Evolutionary conservation across 2,888 invertebrate species (phyloP).

Genomic region (Stenurella melanura): DNA sequence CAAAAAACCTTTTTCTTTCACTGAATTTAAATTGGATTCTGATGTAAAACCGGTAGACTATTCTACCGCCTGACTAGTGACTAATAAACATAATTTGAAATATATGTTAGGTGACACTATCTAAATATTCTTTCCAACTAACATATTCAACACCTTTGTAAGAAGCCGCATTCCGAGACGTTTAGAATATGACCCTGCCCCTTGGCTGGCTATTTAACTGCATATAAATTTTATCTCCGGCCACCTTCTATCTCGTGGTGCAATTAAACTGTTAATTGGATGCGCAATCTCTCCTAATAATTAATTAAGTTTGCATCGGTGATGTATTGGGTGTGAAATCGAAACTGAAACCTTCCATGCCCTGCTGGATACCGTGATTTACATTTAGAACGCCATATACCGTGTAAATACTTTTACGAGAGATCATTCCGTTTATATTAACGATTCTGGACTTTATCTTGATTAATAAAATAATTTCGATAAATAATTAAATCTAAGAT

Average conservation of each 20-base stretch:
- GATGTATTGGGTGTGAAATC: conserved; percentile 48
- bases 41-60: conserved; percentile 54
- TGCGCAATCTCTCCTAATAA: conserved; percentile 46
- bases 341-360: conserved; percentile 39
- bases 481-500: neutral
- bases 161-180: conserved; percentile 67
- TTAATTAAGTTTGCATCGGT: conserved; percentile 49
- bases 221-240: neutral
- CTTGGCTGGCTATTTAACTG: conserved; percentile 7
- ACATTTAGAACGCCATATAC: conserved; percentile 28
- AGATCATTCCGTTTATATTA: neutral
- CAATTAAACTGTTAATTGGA: conserved; percentile 50
- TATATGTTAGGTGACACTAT: conserved; percentile 69
- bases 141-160: conserved; percentile 71
- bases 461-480: neutral
- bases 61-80: conserved; percentile 52
- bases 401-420: conserved; percentile 5
- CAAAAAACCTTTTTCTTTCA: conserved; percentile 32
- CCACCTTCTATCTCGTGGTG: conserved; percentile 40
- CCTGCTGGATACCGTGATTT: conserved; percentile 33
- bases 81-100: conserved; percentile 70
- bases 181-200: conserved; percentile 52
- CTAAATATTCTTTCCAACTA: conserved; percentile 69
- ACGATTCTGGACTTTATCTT: neutral
- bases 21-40: conserved; percentile 52